These are phyloP conservation scores for Scomber scombrus DNA, from an alignment of 2,113 vertebrate species.

Conservation along the genomic window DNA sequence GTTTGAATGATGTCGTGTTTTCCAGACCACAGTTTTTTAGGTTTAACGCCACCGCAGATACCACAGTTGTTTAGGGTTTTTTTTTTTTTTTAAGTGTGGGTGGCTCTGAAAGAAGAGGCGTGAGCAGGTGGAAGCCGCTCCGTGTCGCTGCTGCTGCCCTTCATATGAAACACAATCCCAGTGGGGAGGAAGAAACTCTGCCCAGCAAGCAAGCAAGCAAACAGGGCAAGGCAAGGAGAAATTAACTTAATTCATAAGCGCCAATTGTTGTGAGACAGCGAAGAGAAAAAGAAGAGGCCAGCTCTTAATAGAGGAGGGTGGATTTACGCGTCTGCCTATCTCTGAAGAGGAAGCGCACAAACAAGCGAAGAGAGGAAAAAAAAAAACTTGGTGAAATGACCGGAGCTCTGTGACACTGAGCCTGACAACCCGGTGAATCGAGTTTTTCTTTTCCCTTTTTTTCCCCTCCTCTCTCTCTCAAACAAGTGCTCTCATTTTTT, in stretches of 20 bases:
- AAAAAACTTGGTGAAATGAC: conserved; percentile 65
- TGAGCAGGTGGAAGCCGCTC: conserved; percentile 80
- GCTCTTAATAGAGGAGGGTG: background rate
- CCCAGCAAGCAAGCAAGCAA: conserved; percentile 21
- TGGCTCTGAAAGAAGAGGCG: conserved; percentile 56
- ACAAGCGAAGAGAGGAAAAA: background rate
- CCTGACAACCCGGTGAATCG: conserved; percentile 69
- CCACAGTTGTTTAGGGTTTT: conserved; percentile 17
- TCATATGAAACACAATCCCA: conserved; percentile 55
- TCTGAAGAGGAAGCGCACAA: conserved; percentile 26
- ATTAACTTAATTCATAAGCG: conserved; percentile 64
- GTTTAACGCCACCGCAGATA: background rate
- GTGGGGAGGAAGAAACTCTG: conserved; percentile 58
- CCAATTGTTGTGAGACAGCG: conserved; percentile 10
- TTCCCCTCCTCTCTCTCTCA: conserved; percentile 2
- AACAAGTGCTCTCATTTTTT: conserved; percentile 68
- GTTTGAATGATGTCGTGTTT: background rate
- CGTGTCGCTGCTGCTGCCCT: conserved; percentile 77
- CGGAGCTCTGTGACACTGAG: conserved; percentile 35
- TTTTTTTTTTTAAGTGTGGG: conserved; percentile 55
- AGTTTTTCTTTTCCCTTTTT: conserved; percentile 50
- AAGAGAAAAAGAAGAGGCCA: background rate
- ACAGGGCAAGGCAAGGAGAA: conserved; percentile 37
- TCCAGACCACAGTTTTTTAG: background rate
- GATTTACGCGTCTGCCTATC: conserved; percentile 1